Conservation (phyloP, 1,140 invertebrate species). For the Pogonus chalceus region DNA sequence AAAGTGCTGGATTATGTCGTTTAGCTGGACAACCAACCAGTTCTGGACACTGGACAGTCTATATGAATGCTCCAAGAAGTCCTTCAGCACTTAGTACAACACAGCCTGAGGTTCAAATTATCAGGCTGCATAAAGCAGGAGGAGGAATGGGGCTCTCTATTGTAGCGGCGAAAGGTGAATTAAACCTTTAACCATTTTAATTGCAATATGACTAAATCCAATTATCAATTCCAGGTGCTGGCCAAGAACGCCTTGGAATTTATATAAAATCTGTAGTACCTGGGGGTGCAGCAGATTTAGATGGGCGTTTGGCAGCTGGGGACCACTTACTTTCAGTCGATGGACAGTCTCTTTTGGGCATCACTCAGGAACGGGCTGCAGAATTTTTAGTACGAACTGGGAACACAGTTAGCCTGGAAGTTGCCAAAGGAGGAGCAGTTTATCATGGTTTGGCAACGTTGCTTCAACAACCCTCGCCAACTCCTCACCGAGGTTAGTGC, state of each 20-base stretch:
- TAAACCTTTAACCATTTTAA: constrained; percentile 26
- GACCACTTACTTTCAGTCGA: constrained; percentile 97
- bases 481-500: constrained; percentile 66
- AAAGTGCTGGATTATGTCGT: constrained; percentile 76
- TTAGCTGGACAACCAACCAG: constrained; percentile 83
- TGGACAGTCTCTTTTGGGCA: constrained; percentile 83
- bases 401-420: constrained; percentile 85
- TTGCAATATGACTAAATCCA: neutral
- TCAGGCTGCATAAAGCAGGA: constrained; percentile 81
- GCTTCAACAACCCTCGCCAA: constrained; percentile 80
- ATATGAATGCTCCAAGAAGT: constrained; percentile 58
- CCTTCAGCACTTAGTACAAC: constrained; percentile 36
- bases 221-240: constrained; percentile 50
- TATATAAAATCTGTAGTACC: constrained; percentile 97
- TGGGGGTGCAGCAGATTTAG: constrained; percentile 88
- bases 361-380: constrained; percentile 94
- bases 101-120: constrained; percentile 56
- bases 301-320: constrained; percentile 87
- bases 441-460: constrained; percentile 92
- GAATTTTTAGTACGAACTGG: constrained; percentile 92
- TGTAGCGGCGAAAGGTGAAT: constrained; percentile 75
- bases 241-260: constrained; percentile 86
- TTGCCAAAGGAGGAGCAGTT: constrained; percentile 94
- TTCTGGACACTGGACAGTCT: constrained; percentile 89
- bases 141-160: constrained; percentile 91